These are phyloP conservation scores for Abramis brama DNA, from an alignment of 2,113 vertebrate genomes.

Conservation along the genomic window DNA sequence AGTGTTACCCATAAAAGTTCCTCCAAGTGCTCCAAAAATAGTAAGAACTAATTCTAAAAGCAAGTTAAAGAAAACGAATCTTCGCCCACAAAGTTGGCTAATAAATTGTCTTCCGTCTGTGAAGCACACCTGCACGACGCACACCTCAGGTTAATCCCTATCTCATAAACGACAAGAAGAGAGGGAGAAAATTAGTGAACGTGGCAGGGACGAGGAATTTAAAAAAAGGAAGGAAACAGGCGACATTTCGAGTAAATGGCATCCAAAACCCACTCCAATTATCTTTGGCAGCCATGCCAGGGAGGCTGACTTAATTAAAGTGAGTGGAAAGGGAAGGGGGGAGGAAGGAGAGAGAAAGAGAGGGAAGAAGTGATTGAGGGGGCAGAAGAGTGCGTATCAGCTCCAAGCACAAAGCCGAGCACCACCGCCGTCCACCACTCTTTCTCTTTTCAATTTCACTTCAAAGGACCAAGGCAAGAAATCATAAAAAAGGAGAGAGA, in stretches of 20 bases:
- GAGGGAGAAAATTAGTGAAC: constrained; percentile 44
- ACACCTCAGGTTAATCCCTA: constrained; percentile 75
- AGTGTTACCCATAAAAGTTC: background rate
- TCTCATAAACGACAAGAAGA: constrained; percentile 66
- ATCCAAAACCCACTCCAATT: constrained; percentile 86
- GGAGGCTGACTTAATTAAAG: constrained; percentile 86
- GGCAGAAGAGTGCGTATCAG: constrained; percentile 79
- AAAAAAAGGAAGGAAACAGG: constrained; percentile 73
- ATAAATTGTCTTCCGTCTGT: constrained; percentile 70
- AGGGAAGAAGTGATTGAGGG: constrained; percentile 73
- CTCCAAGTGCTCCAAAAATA: constrained; percentile 12
- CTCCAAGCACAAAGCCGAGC: constrained; percentile 78
- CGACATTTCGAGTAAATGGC: constrained; percentile 81
- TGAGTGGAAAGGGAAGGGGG: constrained; percentile 76
- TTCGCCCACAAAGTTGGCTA: constrained; percentile 58
- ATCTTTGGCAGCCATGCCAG: constrained; percentile 82
- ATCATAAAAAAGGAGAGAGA: constrained; percentile 70
- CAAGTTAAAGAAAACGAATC: constrained; percentile 66
- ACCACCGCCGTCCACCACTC: constrained; percentile 71
- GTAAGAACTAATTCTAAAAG: constrained; percentile 64
- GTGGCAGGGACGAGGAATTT: constrained; percentile 64
- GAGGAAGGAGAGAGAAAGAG: constrained; percentile 45
- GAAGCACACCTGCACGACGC: constrained; percentile 46
- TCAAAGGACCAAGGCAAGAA: constrained; percentile 78
- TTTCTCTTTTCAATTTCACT: constrained; percentile 79